Evolutionary conservation across 2,113 vertebrate genomes (phyloP).

Genomic region (Microcebus griseorufus): DNA sequence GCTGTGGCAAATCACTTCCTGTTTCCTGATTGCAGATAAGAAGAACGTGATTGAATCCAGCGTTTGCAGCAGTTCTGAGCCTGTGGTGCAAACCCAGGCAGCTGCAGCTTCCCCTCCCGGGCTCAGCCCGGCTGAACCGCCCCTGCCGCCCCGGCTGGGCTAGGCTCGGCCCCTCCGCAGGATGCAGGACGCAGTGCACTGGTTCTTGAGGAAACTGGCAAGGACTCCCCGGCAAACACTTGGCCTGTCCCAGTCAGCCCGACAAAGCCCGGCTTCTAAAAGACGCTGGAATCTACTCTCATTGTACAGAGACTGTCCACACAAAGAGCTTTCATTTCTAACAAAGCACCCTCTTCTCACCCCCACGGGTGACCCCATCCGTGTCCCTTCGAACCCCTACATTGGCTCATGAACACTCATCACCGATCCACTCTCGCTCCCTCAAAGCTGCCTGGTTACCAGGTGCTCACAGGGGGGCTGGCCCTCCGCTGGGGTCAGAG

Average conservation of each 20-base stretch:
- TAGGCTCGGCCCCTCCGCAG: background rate
- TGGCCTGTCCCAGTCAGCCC: background rate
- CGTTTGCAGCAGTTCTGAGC: background rate
- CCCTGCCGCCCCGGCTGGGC: background rate
- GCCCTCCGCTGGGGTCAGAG: too few species aligned
- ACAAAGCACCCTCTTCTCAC: too few species aligned
- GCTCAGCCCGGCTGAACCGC: background rate
- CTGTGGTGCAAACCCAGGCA: background rate
- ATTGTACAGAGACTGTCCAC: fast-evolving
- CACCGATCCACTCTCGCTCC: fast-evolving
- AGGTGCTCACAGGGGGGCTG: too few species aligned
- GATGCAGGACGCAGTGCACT: too few species aligned
- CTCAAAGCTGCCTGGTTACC: fast-evolving
- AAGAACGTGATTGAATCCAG: slow-evolving; percentile 37
- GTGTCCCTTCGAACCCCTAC: background rate
- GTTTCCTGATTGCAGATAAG: slow-evolving; percentile 57
- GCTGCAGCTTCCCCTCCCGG: background rate
- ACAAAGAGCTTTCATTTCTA: fast-evolving
- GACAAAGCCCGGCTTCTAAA: fast-evolving
- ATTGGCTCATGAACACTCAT: fast-evolving
- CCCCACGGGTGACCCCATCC: fast-evolving
- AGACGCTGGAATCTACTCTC: fast-evolving
- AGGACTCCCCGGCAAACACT: fast-evolving
- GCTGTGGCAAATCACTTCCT: slow-evolving; percentile 59
- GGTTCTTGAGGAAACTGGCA: background rate